Evolutionary conservation across 92 coral and sea anemone genomes (phyloP), one percentile per base, ranked within the genome.

Genomic region (Palythoa grandis): DNA sequence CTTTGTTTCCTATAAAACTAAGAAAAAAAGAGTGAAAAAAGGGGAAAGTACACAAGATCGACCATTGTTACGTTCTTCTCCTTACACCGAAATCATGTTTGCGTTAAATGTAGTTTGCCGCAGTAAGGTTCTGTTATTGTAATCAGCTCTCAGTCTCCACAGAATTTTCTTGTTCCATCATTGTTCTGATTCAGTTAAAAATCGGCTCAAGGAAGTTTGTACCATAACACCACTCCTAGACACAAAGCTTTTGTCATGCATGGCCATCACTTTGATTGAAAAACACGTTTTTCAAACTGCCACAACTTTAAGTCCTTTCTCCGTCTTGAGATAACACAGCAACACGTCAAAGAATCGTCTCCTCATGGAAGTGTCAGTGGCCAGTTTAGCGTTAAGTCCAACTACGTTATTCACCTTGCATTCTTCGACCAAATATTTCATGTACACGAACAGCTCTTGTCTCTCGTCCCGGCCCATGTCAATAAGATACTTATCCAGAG

Each of bases 381-480:
- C 98, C 16, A 94, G 92, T 43, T 91, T 92, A 17, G 98, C 98
- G 86, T 94, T 94, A 77, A 94, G 85, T 1, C 86, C 95, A 12
- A 94, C 98, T 50, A 87, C 93, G 68, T 79, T 92, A 52, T 76
- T 90, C 43, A 89, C 94, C 47, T 87, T 84, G 74, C 95, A 82
- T 40, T 94, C 98, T 16, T 94, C 98, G 22, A 92, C 72, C 56
- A 94, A 85, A 82, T 94, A 94, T 43, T 83, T 86, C 98, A 94
- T 94, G 89, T 94, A 92, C 17, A 54, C 74, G 50, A 67, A 91
- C 70, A 94, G 70, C 7, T 83, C 91, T 67, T 90, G 93, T 76
- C 98, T 83, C 77, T 94, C 91, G 19, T 94, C 95, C 78, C 88
- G 88, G 84, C 88, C 82, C 90, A 94, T 92, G 65, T 92, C 94